Evolutionary conservation across 2,797 vertebrate genomes (phyloP).

Genomic region (Phrynocephalus forsythii): DNA sequence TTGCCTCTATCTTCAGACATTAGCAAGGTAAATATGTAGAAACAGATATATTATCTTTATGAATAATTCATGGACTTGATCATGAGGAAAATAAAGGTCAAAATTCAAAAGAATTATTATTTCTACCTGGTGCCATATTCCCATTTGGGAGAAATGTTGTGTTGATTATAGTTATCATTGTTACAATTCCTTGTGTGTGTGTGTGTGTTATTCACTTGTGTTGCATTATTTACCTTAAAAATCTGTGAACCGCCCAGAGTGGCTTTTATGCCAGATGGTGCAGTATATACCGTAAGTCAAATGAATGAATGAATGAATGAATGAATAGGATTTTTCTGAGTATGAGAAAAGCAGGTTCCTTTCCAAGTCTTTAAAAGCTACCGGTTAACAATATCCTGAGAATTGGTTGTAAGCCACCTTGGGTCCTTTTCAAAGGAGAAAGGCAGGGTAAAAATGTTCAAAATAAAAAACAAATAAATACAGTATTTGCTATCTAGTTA

Average conservation of each 20-base stretch:
- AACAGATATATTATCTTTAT: accelerated
- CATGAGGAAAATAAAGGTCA: not conserved
- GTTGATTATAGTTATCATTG: not conserved
- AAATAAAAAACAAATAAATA: no score
- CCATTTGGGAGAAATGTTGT: not conserved
- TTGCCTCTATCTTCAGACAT: constrained; percentile 96
- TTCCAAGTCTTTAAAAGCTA: not conserved
- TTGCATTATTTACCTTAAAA: no score
- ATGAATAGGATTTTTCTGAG: not conserved
- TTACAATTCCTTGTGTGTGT: not conserved
- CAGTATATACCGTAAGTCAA: no score
- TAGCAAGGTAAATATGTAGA: constrained; percentile 87
- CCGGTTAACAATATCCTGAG: not conserved
- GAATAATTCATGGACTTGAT: not conserved
- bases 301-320: no score
- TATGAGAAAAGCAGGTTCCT: not conserved
- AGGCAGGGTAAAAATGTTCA: no score
- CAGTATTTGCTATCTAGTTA: not conserved
- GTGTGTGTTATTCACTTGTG: not conserved
- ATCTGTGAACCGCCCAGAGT: no score
- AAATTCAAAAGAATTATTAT: not conserved
- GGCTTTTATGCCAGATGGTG: no score
- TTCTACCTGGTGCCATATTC: not conserved
- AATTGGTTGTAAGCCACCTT: no score
- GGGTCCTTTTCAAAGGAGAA: no score